A percentile compares a stretch with the other conserved stretches of the same genome.
phyloP scores from a whole-genome alignment of 2,113 vertebrate genomes.

The Elephantulus edwardii region DNA sequence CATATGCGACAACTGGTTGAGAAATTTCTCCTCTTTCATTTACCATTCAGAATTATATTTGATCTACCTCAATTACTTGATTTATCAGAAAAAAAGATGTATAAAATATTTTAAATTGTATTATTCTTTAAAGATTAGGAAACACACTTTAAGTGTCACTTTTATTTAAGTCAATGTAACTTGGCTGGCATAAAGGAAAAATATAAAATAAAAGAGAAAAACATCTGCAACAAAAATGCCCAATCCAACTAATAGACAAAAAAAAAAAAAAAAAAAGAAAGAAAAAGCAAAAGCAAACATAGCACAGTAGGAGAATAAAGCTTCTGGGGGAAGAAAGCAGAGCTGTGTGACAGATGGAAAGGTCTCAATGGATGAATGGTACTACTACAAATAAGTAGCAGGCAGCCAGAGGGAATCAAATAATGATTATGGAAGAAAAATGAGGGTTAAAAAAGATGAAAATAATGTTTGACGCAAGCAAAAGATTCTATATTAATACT shows the following conservation, averaged over 20 bases:
- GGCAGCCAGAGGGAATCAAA: slow-evolving; percentile 89
- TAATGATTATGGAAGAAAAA: slow-evolving; percentile 90
- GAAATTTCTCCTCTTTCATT: slow-evolving; percentile 11
- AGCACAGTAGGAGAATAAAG: slow-evolving; percentile 85
- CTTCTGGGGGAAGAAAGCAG: slow-evolving; percentile 87
- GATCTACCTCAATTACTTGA: background rate
- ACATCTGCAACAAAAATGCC: slow-evolving; percentile 69
- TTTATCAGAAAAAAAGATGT: background rate
- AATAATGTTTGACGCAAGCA: slow-evolving; percentile 71
- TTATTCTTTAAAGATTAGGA: slow-evolving; percentile 9
- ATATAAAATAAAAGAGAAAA: slow-evolving; percentile 51
- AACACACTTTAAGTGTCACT: background rate
- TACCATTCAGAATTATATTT: slow-evolving; percentile 35
- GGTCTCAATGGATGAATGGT: slow-evolving; percentile 93
- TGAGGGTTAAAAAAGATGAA: slow-evolving; percentile 85
- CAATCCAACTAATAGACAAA: slow-evolving; percentile 79
- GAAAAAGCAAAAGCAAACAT: slow-evolving; percentile 81
- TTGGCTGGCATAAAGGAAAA: slow-evolving; percentile 50
- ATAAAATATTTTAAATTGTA: background rate
- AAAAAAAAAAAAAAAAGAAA: background rate
- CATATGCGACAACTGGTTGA: background rate
- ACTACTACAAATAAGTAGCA: slow-evolving; percentile 88
- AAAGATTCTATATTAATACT: slow-evolving; percentile 78
- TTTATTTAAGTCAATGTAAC: slow-evolving; percentile 37
- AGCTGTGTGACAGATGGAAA: slow-evolving; percentile 94